Conservation (phyloP, 2,797 vertebrate species). For the Cuculus canorus region DNA sequence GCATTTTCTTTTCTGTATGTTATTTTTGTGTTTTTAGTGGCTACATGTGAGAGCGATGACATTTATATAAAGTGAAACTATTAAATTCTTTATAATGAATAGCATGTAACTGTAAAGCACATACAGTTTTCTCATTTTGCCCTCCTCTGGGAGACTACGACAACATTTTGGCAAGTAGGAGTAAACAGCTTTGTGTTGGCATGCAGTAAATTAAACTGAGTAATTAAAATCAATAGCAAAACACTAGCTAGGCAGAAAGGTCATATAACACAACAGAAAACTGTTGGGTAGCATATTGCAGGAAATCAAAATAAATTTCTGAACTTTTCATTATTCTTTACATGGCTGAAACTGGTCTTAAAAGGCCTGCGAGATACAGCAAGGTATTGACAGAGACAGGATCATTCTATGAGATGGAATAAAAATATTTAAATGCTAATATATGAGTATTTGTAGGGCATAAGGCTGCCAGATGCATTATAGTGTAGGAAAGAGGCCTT, state of each 20-base stretch:
- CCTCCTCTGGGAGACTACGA: constrained; percentile 75
- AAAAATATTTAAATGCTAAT: background rate
- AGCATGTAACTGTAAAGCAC: constrained; percentile 73
- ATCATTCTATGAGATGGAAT: background rate
- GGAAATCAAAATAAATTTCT: constrained; percentile 87
- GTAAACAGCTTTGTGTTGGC: constrained; percentile 87
- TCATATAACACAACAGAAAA: constrained; percentile 83
- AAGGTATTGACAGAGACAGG: background rate
- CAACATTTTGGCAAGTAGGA: constrained; percentile 82
- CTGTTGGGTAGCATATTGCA: constrained; percentile 80
- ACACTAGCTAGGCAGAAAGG: constrained; percentile 91
- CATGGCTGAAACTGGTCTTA: constrained; percentile 63
- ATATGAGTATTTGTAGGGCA: background rate
- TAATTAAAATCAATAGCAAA: constrained; percentile 99
- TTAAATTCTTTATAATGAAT: constrained; percentile 77
- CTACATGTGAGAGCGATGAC: constrained; percentile 65
- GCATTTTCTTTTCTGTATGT: constrained; percentile 38
- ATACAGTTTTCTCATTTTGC: constrained; percentile 75
- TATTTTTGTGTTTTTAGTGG: constrained; percentile 60
- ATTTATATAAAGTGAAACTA: constrained; percentile 77
- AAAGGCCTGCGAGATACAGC: background rate
- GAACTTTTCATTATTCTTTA: constrained; percentile 87
- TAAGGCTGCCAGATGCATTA: background rate
- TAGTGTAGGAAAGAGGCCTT: background rate
- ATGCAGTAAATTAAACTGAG: constrained; percentile 83